phyloP scores from a whole-genome alignment of 2,888 invertebrate genomes.

The Cenopis cana region DNA sequence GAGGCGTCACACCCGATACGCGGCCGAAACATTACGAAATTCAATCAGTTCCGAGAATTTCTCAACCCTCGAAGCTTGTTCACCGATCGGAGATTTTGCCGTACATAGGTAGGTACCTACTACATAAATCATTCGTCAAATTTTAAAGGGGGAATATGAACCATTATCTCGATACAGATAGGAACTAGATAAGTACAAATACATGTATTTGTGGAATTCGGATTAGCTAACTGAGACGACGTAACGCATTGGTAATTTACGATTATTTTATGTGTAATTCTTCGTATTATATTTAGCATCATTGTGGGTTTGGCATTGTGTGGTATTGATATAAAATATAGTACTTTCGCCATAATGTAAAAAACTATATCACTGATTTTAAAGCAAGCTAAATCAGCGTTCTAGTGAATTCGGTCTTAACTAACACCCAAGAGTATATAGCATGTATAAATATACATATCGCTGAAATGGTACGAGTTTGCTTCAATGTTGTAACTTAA shows the following conservation, averaged over 20 bases:
- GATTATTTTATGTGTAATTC: neutral
- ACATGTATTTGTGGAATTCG: slow-evolving; percentile 14
- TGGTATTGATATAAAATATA: too few relatives aligned
- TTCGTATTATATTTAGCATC: neutral
- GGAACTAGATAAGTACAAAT: slow-evolving; percentile 1
- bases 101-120: neutral
- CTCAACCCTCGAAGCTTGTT: slow-evolving; percentile 13
- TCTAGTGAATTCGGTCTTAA: too few relatives aligned
- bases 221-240: neutral
- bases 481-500: too few relatives aligned
- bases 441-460: too few relatives aligned
- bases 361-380: too few relatives aligned
- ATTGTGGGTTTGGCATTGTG: too few relatives aligned
- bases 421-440: too few relatives aligned
- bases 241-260: neutral
- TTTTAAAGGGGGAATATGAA: slow-evolving; percentile 13
- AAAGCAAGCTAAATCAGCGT: too few relatives aligned
- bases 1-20: slow-evolving; percentile 50
- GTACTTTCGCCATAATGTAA: too few relatives aligned
- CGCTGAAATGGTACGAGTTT: too few relatives aligned
- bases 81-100: slow-evolving; percentile 12
- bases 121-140: slow-evolving; percentile 24
- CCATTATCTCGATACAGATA: slow-evolving; percentile 26
- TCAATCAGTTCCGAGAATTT: slow-evolving; percentile 37
- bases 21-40: slow-evolving; percentile 52